Evolutionary conservation across 1,140 invertebrate genomes (phyloP).

Genomic region (Drosophila subpulchrella): DNA sequence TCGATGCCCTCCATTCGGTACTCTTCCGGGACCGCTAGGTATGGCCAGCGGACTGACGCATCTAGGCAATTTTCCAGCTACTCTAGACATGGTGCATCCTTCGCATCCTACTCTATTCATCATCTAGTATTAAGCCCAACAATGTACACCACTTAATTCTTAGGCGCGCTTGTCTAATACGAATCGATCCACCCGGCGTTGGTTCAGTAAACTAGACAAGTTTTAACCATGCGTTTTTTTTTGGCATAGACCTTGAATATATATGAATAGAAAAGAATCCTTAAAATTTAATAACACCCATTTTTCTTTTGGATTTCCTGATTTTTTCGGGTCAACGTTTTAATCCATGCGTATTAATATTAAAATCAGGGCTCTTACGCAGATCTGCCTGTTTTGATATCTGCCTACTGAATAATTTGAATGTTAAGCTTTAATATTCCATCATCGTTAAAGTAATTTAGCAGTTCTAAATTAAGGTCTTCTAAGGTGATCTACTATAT

Average conservation of each 20-base stretch:
- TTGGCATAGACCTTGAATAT: not conserved
- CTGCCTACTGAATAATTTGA: not conserved
- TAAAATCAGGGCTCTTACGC: too few species aligned
- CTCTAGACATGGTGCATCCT: not conserved
- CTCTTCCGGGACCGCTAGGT: conserved; percentile 68
- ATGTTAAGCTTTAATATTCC: not conserved
- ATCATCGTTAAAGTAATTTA: not conserved
- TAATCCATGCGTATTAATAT: too few species aligned
- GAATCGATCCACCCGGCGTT: conserved; percentile 1
- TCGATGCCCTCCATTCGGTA: conserved; percentile 73
- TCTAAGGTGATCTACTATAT: too few species aligned
- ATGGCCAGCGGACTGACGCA: not conserved
- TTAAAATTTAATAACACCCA: not conserved
- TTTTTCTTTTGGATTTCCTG: not conserved
- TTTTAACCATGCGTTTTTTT: not conserved
- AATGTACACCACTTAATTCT: not conserved
- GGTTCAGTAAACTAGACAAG: conserved; percentile 20
- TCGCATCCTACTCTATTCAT: conserved; percentile 7
- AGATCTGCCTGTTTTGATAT: not conserved
- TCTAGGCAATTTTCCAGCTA: conserved; percentile 30
- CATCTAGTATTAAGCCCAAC: conserved; percentile 27
- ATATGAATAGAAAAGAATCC: not conserved
- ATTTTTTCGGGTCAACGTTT: not conserved
- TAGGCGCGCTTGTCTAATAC: conserved; percentile 5
- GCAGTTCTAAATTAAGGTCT: too few species aligned